A percentile compares a stretch with the other conserved stretches of the same genome.
Evolutionary conservation across 2,797 vertebrate genomes (phyloP).

Genomic region (Merluccius polli): DNA sequence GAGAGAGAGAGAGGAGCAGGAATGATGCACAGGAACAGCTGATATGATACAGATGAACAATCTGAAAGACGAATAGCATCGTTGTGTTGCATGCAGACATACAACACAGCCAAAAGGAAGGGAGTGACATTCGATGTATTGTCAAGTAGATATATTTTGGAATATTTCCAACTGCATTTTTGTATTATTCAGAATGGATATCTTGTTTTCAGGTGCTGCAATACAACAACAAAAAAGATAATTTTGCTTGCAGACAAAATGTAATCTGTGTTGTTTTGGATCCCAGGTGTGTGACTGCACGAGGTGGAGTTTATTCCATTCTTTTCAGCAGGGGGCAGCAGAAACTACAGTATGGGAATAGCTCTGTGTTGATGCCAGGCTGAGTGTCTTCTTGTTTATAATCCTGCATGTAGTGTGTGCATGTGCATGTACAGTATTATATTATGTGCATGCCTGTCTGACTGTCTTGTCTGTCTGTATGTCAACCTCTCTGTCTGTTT

Average conservation of each 20-base stretch:
- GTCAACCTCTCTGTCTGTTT: neutral
- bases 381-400: neutral
- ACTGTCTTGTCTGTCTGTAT: neutral
- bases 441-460: neutral
- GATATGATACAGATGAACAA: neutral
- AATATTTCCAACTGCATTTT: neutral
- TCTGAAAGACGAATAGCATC: neutral
- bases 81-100: neutral
- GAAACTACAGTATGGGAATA: constrained; percentile 39
- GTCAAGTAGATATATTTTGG: neutral
- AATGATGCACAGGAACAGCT: neutral
- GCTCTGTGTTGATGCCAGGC: neutral
- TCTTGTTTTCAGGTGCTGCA: neutral
- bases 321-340: constrained; percentile 68
- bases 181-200: neutral
- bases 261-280: neutral
- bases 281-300: constrained; percentile 20
- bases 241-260: neutral
- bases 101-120: neutral
- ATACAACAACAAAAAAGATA: neutral
- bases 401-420: neutral
- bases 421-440: neutral
- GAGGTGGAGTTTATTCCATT: constrained; percentile 25
- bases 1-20: constrained; percentile 8
- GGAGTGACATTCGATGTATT: neutral